Evolutionary conservation across 1,140 invertebrate species (phyloP).

Genomic region (Adoxophyes honmai): DNA sequence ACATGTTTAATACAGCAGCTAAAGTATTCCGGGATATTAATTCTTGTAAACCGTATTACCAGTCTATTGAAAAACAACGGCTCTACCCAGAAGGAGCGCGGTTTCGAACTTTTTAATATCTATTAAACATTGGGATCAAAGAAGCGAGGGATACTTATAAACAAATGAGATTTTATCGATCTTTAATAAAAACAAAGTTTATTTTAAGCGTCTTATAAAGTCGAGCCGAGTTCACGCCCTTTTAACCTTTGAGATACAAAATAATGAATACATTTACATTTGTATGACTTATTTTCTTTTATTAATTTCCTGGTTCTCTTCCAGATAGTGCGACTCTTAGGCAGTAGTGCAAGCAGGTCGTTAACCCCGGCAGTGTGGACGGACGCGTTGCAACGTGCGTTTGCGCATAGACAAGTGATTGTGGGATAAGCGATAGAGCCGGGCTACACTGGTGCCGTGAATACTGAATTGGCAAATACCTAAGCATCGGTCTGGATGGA

Average conservation of each 20-base stretch:
- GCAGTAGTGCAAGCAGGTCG: conserved; percentile 31
- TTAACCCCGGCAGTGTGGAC: conserved; percentile 53
- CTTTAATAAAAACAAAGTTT: conserved; percentile 7
- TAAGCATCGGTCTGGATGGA: background rate
- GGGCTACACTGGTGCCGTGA: conserved; percentile 19
- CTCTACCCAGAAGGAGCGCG: too few relatives aligned
- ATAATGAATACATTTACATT: too few relatives aligned
- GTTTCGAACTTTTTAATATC: too few relatives aligned
- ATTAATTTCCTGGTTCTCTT: conserved; percentile 25
- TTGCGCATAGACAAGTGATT: conserved; percentile 46
- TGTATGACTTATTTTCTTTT: conserved; percentile 29
- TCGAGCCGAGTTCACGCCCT: conserved; percentile 9
- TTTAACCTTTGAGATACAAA: background rate
- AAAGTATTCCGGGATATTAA: too few relatives aligned
- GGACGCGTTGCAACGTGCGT: conserved; percentile 40
- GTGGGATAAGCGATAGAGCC: conserved; percentile 43
- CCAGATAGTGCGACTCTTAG: background rate
- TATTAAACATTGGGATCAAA: background rate
- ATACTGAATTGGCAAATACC: background rate
- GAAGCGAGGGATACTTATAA: background rate
- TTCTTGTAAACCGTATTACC: too few relatives aligned
- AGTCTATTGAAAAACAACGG: too few relatives aligned
- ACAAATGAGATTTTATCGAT: conserved; percentile 7
- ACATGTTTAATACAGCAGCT: too few relatives aligned
- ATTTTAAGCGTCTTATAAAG: background rate